Percentiles rank a stretch among this genome's conserved stretches.
phyloP scores from a whole-genome alignment of 2,888 invertebrate genomes.

The Standfussiana lucernea region DNA sequence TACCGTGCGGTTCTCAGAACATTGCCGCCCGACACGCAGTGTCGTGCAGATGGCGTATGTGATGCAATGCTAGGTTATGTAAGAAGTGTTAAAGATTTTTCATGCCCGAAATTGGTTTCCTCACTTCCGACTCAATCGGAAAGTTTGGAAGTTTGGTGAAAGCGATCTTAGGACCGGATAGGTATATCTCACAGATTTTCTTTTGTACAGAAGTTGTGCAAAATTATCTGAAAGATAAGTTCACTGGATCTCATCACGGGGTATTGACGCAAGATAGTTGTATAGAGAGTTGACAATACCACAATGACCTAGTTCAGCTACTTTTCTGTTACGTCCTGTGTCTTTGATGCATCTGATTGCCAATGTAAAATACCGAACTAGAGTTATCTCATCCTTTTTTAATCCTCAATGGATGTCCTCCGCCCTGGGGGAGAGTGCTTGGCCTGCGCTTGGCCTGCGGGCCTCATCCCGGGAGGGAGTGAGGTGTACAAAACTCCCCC shows the following conservation, averaged over 20 bases:
- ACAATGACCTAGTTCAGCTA: background rate
- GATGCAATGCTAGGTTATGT: slow-evolving; percentile 30
- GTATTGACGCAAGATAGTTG: background rate
- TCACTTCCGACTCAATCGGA: slow-evolving; percentile 4
- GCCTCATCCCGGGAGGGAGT: no score
- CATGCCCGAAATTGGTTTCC: slow-evolving; percentile 1
- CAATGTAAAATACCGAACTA: background rate
- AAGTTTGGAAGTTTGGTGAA: background rate
- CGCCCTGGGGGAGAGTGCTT: no score
- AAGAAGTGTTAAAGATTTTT: slow-evolving; percentile 17
- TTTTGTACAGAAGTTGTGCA: background rate
- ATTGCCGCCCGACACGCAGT: slow-evolving; percentile 39
- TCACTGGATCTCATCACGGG: background rate
- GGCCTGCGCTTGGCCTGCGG: no score
- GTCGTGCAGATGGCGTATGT: slow-evolving; percentile 27
- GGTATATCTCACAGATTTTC: background rate
- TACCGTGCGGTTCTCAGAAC: slow-evolving; percentile 27
- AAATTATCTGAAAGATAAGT: background rate
- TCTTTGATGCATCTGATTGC: background rate
- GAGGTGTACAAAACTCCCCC: no score
- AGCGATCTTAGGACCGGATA: background rate
- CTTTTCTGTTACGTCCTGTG: background rate
- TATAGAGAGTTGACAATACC: background rate
- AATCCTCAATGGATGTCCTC: no score
- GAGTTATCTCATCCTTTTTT: no score